phyloP scores from a whole-genome alignment of 2,797 vertebrate genomes.

The Allobates femoralis region DNA sequence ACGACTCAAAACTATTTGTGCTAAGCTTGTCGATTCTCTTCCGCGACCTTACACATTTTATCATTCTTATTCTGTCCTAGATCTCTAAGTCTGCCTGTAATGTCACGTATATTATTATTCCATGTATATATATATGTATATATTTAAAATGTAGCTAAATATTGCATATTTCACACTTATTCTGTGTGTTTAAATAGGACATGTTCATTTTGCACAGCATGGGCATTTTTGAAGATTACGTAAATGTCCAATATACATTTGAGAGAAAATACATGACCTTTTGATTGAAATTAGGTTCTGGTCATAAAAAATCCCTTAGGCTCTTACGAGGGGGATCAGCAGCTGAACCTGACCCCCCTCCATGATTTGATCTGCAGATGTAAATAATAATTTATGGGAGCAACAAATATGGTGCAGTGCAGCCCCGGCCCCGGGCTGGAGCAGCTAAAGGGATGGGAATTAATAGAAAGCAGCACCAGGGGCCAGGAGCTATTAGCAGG shows the following conservation, averaged over 20 bases:
- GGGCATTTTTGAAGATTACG: conserved; percentile 5
- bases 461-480: conserved; percentile 83
- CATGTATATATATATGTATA: too few relatives aligned
- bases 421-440: conserved; percentile 81
- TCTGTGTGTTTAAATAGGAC: neutral
- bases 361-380: conserved; percentile 81
- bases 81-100: neutral
- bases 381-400: conserved; percentile 83
- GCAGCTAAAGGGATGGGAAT: conserved; percentile 81
- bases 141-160: too few relatives aligned
- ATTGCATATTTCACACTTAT: neutral
- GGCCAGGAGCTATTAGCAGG: conserved; percentile 85
- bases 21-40: neutral
- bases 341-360: conserved; percentile 51
- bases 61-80: neutral
- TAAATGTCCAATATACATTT: conserved; percentile 43
- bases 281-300: conserved; percentile 44
- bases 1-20: neutral
- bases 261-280: conserved; percentile 37
- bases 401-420: conserved; percentile 86
- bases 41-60: neutral
- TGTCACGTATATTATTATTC: neutral
- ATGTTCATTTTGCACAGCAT: neutral
- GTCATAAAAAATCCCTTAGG: conserved; percentile 48
- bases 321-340: conserved; percentile 40